Percentiles rank a stretch among this genome's conserved stretches.
These are phyloP conservation scores for Biston betularia DNA, from an alignment of 2,888 invertebrate species.

Conservation along the genomic window DNA sequence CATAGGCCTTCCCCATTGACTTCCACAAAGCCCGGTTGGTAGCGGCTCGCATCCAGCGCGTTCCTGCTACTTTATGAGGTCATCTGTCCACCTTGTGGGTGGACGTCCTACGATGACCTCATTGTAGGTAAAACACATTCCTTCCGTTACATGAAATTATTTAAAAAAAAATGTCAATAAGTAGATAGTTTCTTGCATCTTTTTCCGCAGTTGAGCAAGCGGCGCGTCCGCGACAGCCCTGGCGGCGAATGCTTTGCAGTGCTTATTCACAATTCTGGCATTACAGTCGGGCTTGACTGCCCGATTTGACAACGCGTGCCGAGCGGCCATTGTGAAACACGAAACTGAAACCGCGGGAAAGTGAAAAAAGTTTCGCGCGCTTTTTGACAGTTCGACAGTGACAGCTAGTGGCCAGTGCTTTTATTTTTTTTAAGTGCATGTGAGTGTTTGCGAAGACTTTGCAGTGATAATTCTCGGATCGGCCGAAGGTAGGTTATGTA, in stretches of 20 bases:
- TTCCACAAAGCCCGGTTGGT: too few relatives aligned
- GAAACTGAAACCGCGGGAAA: slow-evolving; percentile 32
- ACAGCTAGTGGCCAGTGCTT: slow-evolving; percentile 29
- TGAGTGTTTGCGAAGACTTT: slow-evolving; percentile 20
- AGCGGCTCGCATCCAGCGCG: too few relatives aligned
- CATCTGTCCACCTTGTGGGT: too few relatives aligned
- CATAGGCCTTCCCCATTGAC: too few relatives aligned
- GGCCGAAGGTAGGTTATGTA: slow-evolving; percentile 55
- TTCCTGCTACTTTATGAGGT: too few relatives aligned
- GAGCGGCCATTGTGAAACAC: slow-evolving; percentile 33
- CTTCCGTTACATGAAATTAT: too few relatives aligned
- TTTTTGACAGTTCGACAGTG: slow-evolving; percentile 35
- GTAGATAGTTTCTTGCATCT: not conserved
- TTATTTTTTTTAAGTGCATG: slow-evolving; percentile 26
- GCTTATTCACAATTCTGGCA: slow-evolving; percentile 28
- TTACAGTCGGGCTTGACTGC: slow-evolving; percentile 57
- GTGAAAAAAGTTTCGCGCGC: slow-evolving; percentile 35
- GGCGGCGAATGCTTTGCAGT: slow-evolving; percentile 16
- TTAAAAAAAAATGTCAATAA: too few relatives aligned
- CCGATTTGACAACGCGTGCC: slow-evolving; percentile 53
- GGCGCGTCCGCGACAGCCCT: slow-evolving; percentile 19
- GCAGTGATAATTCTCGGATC: slow-evolving; percentile 43
- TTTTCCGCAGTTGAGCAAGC: slow-evolving; percentile 4
- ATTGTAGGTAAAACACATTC: too few relatives aligned
- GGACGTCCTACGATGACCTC: too few relatives aligned